Evolutionary conservation across 2,888 invertebrate genomes (phyloP), one percentile per base, ranked within the genome.

Genomic region (Lasioglossum figueresi): DNA sequence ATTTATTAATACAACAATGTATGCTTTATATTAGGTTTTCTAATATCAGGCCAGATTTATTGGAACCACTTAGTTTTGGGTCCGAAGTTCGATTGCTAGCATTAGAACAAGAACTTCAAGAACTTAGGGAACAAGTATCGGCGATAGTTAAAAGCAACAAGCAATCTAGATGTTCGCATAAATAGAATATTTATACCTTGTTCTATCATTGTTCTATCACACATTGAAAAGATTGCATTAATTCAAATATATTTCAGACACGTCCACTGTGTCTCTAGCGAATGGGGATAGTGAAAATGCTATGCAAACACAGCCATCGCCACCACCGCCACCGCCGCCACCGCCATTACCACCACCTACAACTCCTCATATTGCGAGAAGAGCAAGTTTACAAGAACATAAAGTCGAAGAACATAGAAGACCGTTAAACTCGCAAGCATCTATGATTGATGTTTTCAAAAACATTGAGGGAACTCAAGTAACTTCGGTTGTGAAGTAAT

Each of bases 21-120:
- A 70, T 73, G 73, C 73, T 48, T 68, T 71, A 37, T 79, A 52
- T 56, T 48, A 91, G 93, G 76, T 86, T 95, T 66, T 93, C 93
- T 70, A 92, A 91, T 79, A 94, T 93, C 79, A 95, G 94, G 89
- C 94, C 94, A 74, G 95, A 95, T 88, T 88, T 95, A 37, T 89
- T 95, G 56, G 95, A 95, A 84, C 95, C 95, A 59, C 94, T 95
- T 43, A 95, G 93, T 89, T 95, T 95, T 88, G 95, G 94, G 66
- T 95, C 95, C 4, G 95, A 95, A 91, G 93, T 95, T 4, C 91
- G 95, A 74, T 92, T 95, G 72, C 91, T 95, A 16, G 95, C 95
- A n/a, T 85, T 95, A 43, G 95, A 95, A 77, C 95, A 95, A 82
- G 94, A 95, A 86, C 91, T 95, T 48, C 95, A 95, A 87, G 95